Base-by-base conservation (phyloP, 2,888 invertebrate genomes). In the Tinea pellionella region DNA sequence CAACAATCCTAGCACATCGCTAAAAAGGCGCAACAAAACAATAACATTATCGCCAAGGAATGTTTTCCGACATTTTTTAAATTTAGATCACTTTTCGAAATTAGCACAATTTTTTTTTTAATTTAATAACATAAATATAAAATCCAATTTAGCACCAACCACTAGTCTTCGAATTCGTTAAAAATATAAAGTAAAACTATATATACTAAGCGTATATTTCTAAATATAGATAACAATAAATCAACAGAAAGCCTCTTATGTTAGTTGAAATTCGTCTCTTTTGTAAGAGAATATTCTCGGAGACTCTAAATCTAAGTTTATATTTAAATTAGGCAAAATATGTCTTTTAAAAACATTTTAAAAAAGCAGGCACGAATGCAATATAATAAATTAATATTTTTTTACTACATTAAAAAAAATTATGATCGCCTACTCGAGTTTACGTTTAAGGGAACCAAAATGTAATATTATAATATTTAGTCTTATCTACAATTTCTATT, bases 301-400 rank as follows among this genome's bases (percentile, higher is more conserved):
- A 53, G 19, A 53, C 53, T 1, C n/a, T 19, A 24, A 18, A 6
- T 12, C 24, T 53, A 53, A 8, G 12, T 6, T 18, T 9, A 59
- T 19, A 18, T 43, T 12, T 24, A 59, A 59, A 43, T 24, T 53
- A 53, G 3, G 53, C 81, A 78, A 80, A 82, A 83, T 80, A 83
- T 86, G 83, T 87, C 84, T 86, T 86, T 83, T 80, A 6, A 51
- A 60, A 51, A 60, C 53, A 55, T 77, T 73, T 78, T 70, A 66
- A 75, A 78, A 73, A 85, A 86, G 85, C 86, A 87, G 87, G 87
- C 86, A 86, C 87, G 86, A 86, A 80, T 70, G 71, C 78, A 77
- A 24, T 53, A 18, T 53, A 24, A 53, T 24, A 24, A 53, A 53
- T 53, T 24, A 80, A 78, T 84, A 85, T 80, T 78, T 80, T 72